Conservation (phyloP, 2,888 invertebrate species). For the Acanthacorydalis orientalis region DNA sequence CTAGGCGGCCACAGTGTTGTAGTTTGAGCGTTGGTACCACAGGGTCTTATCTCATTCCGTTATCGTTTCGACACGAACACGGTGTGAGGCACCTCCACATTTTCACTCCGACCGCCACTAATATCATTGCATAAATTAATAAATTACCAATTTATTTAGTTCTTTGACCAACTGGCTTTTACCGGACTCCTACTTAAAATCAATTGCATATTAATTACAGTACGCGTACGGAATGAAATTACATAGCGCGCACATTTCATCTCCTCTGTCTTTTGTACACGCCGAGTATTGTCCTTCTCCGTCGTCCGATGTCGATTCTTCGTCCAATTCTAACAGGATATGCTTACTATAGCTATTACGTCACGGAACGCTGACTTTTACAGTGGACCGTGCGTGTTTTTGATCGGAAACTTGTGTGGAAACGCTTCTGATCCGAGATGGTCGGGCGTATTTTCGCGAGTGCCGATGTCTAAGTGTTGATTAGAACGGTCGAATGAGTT, state of each 20-base stretch:
- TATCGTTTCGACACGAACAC: background rate
- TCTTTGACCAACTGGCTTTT: constrained; percentile 6
- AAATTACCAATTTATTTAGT: constrained; percentile 3
- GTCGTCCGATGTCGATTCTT: background rate
- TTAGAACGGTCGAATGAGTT: constrained; percentile 6
- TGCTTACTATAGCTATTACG: background rate
- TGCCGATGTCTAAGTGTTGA: constrained; percentile 6
- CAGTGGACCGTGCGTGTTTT: background rate
- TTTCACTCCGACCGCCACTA: background rate
- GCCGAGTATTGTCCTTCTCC: background rate
- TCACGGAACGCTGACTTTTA: constrained; percentile 4
- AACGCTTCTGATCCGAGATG: too few relatives aligned
- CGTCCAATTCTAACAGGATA: constrained; percentile 1
- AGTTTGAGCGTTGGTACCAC: too few relatives aligned
- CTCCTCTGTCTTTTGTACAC: too few relatives aligned
- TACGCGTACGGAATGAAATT: background rate
- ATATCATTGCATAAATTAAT: constrained; percentile 2
- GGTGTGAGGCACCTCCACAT: background rate
- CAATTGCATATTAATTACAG: constrained; percentile 5
- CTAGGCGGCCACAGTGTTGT: too few relatives aligned
- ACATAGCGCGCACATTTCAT: background rate
- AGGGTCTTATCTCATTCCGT: background rate
- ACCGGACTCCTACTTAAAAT: constrained; percentile 5
- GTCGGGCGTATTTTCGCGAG: background rate
- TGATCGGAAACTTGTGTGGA: too few relatives aligned